phyloP scores from a whole-genome alignment of 2,797 vertebrate species.

The Danio kyathit region DNA sequence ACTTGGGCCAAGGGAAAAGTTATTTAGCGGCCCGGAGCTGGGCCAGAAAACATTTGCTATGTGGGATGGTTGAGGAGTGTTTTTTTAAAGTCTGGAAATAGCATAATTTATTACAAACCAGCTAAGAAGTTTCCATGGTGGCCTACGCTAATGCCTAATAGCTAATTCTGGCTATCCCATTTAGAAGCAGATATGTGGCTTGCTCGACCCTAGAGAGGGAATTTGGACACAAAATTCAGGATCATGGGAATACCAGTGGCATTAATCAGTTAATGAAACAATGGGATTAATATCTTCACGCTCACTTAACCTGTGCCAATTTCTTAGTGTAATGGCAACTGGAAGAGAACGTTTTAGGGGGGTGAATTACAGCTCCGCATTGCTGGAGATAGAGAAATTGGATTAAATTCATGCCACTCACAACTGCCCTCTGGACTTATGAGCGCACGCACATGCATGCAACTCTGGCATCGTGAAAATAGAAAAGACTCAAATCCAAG shows the following conservation, averaged over 20 bases:
- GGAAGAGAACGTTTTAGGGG: slow-evolving; percentile 30
- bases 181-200: slow-evolving; percentile 21
- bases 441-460: slow-evolving; percentile 27
- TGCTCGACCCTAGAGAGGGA: neutral
- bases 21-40: too few relatives aligned
- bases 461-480: slow-evolving; percentile 55
- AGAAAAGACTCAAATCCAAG: slow-evolving; percentile 56
- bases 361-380: slow-evolving; percentile 30
- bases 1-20: too few relatives aligned
- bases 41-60: too few relatives aligned
- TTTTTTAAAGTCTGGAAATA: slow-evolving; percentile 6
- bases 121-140: slow-evolving; percentile 31
- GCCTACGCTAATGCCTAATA: slow-evolving; percentile 22
- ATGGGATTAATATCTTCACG: slow-evolving; percentile 3
- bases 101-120: slow-evolving; percentile 18
- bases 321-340: slow-evolving; percentile 19
- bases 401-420: slow-evolving; percentile 55
- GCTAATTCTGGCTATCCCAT: neutral
- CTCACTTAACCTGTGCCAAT: slow-evolving; percentile 24
- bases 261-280: neutral
- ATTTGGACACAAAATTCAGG: neutral
- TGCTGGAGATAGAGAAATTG: slow-evolving; percentile 45
- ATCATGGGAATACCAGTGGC: slow-evolving; percentile 13
- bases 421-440: slow-evolving; percentile 47
- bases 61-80: neutral